These are phyloP conservation scores for Cydia pomonella DNA, from an alignment of 1,140 invertebrate genomes.

Conservation along the genomic window DNA sequence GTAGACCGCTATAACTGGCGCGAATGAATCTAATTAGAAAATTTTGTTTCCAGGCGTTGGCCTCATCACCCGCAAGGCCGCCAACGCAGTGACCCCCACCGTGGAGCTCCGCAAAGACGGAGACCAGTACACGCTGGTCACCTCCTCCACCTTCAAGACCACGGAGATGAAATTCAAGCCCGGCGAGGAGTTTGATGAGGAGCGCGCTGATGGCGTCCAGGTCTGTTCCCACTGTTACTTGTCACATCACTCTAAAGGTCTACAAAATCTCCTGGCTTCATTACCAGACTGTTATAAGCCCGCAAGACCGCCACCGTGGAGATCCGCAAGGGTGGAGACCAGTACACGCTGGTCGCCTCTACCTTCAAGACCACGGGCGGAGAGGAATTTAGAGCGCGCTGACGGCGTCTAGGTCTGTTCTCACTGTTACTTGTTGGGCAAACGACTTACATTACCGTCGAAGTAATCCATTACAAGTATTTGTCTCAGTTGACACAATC, in stretches of 20 bases:
- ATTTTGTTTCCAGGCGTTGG: conserved; percentile 84
- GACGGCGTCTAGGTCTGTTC: conserved; percentile 88
- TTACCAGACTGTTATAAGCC: conserved; percentile 50
- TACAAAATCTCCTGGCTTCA: no score
- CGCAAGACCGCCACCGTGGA: no score
- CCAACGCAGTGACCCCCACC: conserved; percentile 85
- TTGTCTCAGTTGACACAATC: no score
- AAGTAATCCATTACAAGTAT: no score
- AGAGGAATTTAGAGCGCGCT: conserved; percentile 89
- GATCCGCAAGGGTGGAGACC: conserved; percentile 83
- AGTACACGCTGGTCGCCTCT: conserved; percentile 86
- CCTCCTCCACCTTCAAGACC: conserved; percentile 91
- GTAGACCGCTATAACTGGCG: no score
- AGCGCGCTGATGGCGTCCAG: conserved; percentile 89
- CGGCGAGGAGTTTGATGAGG: conserved; percentile 91
- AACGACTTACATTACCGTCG: no score
- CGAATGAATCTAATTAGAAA: background rate
- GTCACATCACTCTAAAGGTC: no score
- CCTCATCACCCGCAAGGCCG: conserved; percentile 87
- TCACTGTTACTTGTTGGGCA: background rate
- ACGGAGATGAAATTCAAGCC: conserved; percentile 89
- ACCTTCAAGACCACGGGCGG: conserved; percentile 91
- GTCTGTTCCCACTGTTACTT: conserved; percentile 70
- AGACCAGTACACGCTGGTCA: conserved; percentile 86
- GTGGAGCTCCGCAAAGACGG: conserved; percentile 85